Conservation (phyloP, 1,140 invertebrate species). For the Penaeus chinensis region DNA sequence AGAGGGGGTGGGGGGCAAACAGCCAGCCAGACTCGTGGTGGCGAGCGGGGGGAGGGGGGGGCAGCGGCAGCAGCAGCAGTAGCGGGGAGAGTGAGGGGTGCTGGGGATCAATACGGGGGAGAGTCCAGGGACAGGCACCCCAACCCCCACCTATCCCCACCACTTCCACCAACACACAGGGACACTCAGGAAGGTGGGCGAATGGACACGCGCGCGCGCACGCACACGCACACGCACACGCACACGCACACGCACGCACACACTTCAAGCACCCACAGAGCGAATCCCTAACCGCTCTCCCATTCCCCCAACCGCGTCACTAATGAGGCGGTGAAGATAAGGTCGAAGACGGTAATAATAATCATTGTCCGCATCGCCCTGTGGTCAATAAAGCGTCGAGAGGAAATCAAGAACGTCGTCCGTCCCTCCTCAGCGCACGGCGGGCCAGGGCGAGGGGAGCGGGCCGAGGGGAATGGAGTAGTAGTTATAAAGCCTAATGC, state of each 20-base stretch:
- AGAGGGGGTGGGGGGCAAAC: not conserved
- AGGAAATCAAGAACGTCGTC: no score
- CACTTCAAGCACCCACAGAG: no score
- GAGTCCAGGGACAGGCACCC: conserved; percentile 20
- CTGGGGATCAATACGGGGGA: conserved; percentile 6
- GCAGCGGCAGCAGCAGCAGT: conserved; percentile 23
- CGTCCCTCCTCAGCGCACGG: no score
- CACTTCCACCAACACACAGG: conserved; percentile 23
- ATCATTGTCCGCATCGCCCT: no score
- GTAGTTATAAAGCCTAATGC: no score
- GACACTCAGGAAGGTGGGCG: conserved; percentile 18
- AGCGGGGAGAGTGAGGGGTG: conserved; percentile 20
- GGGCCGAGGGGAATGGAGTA: no score
- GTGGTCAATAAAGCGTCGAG: no score
- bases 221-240: not conserved
- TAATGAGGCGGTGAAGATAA: no score
- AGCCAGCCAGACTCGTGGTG: conserved; percentile 5
- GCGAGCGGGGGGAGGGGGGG: not conserved
- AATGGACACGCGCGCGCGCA: not conserved
- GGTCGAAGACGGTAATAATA: no score
- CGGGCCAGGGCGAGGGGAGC: no score
- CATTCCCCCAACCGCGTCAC: no score
- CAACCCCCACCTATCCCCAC: not conserved
- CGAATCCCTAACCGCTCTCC: no score
- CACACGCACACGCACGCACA: not conserved